Evolutionary conservation across 1,140 invertebrate species (phyloP).

Genomic region (Melanaphis sacchari): DNA sequence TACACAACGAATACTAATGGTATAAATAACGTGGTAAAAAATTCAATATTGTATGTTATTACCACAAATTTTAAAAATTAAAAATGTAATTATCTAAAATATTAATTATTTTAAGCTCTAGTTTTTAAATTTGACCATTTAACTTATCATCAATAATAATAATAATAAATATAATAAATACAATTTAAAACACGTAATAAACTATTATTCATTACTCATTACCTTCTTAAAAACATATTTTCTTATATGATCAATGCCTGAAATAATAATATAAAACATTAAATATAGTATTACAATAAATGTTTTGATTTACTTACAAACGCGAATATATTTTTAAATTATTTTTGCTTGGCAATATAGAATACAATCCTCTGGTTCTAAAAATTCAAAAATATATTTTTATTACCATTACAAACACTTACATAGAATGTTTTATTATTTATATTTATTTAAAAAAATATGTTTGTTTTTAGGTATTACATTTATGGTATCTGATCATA

Average conservation of each 20-base stretch:
- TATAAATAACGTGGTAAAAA: no score
- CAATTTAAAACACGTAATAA: background rate
- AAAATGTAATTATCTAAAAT: no score
- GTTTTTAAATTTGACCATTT: background rate
- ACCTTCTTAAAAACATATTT: background rate
- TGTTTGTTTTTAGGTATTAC: no score
- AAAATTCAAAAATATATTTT: background rate
- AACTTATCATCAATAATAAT: background rate
- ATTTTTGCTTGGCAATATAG: background rate
- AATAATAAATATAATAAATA: background rate
- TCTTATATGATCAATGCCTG: background rate
- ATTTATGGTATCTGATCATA: no score
- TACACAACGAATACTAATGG: no score
- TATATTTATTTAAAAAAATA: background rate
- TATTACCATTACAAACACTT: background rate
- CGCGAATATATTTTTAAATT: background rate
- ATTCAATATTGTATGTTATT: no score
- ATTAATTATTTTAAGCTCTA: no score
- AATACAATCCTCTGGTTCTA: constrained; percentile 27
- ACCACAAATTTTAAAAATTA: no score
- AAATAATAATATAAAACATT: no score
- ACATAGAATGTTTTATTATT: background rate
- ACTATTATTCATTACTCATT: background rate
- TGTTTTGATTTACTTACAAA: constrained; percentile 7
- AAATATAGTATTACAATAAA: background rate